A percentile compares a stretch with the other conserved stretches of the same genome.
phyloP scores from a whole-genome alignment of 2,888 invertebrate genomes.

The Acleris cristana region DNA sequence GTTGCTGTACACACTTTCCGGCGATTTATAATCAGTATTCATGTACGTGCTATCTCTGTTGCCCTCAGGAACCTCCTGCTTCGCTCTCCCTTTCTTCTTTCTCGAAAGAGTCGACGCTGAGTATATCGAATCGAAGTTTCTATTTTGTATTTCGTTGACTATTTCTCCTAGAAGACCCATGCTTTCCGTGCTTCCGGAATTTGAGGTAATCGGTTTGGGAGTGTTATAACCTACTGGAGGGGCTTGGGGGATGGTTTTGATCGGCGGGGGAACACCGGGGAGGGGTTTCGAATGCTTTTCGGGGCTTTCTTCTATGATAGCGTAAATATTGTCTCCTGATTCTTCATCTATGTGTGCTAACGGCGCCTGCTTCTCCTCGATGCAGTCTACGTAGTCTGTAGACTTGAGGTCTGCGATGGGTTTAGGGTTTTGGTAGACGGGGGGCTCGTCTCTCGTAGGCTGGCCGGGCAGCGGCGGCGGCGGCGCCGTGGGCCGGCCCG shows the following conservation, averaged over 20 bases:
- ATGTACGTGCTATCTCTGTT: constrained; percentile 83
- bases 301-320: constrained; percentile 92
- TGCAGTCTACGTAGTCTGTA: constrained; percentile 90
- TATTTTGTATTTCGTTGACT: constrained; percentile 93
- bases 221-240: constrained; percentile 79
- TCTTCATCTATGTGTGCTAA: constrained; percentile 86
- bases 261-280: constrained; percentile 65
- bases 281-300: constrained; percentile 72
- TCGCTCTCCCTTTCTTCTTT: constrained; percentile 81
- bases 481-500: constrained; percentile 89
- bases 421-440: constrained; percentile 85
- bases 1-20: constrained; percentile 86
- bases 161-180: constrained; percentile 93
- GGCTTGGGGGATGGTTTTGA: constrained; percentile 62
- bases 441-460: constrained; percentile 48
- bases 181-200: constrained; percentile 85
- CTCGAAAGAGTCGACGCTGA: constrained; percentile 89
- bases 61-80: constrained; percentile 53
- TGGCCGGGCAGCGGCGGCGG: constrained; percentile 88
- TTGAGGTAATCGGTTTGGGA: constrained; percentile 70
- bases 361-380: constrained; percentile 86
- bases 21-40: constrained; percentile 84
- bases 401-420: constrained; percentile 62
- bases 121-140: constrained; percentile 94
- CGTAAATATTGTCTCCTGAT: constrained; percentile 91